phyloP scores from a whole-genome alignment of 2,888 invertebrate species.

The Kuschelorhynchus macadamiae region DNA sequence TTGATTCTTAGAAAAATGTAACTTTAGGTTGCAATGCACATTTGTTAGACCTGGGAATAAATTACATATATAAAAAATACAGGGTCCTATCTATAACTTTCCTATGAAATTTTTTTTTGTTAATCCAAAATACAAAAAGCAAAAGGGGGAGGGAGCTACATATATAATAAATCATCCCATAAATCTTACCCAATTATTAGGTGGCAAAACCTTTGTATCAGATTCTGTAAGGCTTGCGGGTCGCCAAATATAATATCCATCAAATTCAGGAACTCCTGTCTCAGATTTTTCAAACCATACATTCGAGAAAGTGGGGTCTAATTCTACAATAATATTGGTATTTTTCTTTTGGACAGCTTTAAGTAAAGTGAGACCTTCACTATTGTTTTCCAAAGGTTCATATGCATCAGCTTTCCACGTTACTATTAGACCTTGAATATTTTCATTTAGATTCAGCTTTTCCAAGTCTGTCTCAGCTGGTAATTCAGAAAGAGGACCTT shows the following conservation, averaged over 20 bases:
- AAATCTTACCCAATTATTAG: slow-evolving; percentile 83
- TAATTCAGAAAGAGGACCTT: slow-evolving; percentile 82
- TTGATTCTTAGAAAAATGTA: no score
- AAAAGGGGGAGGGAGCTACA: no score
- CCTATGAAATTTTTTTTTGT: no score
- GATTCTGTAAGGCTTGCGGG: slow-evolving; percentile 66
- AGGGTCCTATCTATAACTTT: no score
- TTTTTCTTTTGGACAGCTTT: slow-evolving; percentile 72
- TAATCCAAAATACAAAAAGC: no score
- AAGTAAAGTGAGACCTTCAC: slow-evolving; percentile 69
- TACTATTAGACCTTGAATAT: slow-evolving; percentile 78
- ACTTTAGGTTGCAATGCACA: no score
- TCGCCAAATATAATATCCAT: slow-evolving; percentile 86
- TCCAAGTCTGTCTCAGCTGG: slow-evolving; percentile 64
- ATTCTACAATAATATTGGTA: slow-evolving; percentile 78
- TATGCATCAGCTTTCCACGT: slow-evolving; percentile 75
- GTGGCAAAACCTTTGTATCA: slow-evolving; percentile 67
- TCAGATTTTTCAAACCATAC: slow-evolving; percentile 81
- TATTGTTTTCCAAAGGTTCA: slow-evolving; percentile 68
- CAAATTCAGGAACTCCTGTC: slow-evolving; percentile 73
- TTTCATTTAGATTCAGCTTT: slow-evolving; percentile 64
- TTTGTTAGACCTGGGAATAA: no score
- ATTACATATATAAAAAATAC: no score
- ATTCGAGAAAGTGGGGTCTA: slow-evolving; percentile 82
- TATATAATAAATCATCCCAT: no score